Evolutionary conservation across 2,888 invertebrate species (phyloP).

Genomic region (Eupithecia centaureata): DNA sequence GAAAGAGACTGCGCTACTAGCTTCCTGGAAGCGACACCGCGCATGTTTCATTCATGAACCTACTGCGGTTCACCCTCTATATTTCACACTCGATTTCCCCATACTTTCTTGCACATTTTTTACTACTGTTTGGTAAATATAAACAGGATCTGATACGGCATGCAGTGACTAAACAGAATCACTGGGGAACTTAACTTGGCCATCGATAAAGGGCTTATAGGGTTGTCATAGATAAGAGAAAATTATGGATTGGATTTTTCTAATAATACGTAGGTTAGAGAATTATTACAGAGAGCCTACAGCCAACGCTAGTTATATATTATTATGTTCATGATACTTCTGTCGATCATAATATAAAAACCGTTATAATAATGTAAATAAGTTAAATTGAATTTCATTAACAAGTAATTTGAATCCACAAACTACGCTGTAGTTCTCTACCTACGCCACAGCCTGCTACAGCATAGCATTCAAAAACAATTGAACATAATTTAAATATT

Average conservation of each 20-base stretch:
- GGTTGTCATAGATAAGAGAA: neutral
- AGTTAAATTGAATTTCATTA: neutral
- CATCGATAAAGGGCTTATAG: neutral
- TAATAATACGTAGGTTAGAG: neutral
- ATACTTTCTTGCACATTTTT: constrained; percentile 32
- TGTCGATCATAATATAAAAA: neutral
- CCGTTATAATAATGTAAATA: neutral
- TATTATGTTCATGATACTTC: neutral
- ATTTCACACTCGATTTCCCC: constrained; percentile 32
- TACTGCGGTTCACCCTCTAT: constrained; percentile 16
- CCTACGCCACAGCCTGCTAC: neutral
- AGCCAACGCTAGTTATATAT: neutral
- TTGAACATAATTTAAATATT: neutral
- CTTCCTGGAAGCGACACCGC: constrained; percentile 11
- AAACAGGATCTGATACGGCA: constrained; percentile 32
- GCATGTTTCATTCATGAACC: constrained; percentile 31
- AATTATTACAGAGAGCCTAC: neutral
- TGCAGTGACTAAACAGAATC: constrained; percentile 35
- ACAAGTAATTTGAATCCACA: neutral
- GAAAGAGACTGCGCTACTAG: constrained; percentile 39
- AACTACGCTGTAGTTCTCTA: neutral
- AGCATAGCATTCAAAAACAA: neutral
- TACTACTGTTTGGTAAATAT: constrained; percentile 32
- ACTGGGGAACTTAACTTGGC: neutral
- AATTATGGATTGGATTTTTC: too few species aligned